These are phyloP conservation scores for Biston betularia DNA, from an alignment of 2,888 invertebrate genomes.

Conservation along the genomic window DNA sequence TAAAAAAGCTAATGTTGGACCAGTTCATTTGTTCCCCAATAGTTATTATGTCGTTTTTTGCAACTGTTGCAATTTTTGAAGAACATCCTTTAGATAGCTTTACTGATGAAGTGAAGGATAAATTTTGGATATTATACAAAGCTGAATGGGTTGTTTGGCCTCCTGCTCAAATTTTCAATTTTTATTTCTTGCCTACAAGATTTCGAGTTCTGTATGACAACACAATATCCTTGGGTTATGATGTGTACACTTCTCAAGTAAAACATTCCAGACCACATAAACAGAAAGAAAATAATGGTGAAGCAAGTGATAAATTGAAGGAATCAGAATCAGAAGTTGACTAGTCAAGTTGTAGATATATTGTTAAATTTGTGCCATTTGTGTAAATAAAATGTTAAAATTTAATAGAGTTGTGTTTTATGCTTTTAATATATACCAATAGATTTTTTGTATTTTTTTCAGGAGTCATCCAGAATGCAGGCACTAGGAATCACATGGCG, in stretches of 20 bases:
- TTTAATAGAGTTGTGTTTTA: constrained; percentile 16
- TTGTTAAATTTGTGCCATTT: constrained; percentile 15
- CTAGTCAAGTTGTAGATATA: neutral
- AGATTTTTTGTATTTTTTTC: constrained; percentile 27
- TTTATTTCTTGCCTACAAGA: constrained; percentile 93
- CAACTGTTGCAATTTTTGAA: constrained; percentile 91
- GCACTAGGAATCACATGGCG: constrained; percentile 68
- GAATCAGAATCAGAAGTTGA: constrained; percentile 2
- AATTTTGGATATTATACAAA: constrained; percentile 91
- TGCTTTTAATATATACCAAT: constrained; percentile 1
- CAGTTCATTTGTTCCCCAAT: constrained; percentile 94
- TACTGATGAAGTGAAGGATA: constrained; percentile 88
- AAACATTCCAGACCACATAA: constrained; percentile 84
- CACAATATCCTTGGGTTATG: constrained; percentile 93
- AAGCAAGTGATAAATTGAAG: neutral
- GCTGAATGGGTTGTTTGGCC: constrained; percentile 98
- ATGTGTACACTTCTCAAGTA: constrained; percentile 93
- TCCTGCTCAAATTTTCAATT: constrained; percentile 96
- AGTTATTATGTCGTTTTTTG: constrained; percentile 91
- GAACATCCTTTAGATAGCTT: constrained; percentile 86
- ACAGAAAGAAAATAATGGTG: constrained; percentile 10
- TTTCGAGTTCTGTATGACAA: constrained; percentile 96
- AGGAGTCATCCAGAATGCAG: constrained; percentile 45
- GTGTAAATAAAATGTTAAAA: constrained; percentile 25
- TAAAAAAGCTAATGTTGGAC: constrained; percentile 93